phyloP scores from a whole-genome alignment of 2,797 vertebrate species.

The Spinibarbus caldwelli region DNA sequence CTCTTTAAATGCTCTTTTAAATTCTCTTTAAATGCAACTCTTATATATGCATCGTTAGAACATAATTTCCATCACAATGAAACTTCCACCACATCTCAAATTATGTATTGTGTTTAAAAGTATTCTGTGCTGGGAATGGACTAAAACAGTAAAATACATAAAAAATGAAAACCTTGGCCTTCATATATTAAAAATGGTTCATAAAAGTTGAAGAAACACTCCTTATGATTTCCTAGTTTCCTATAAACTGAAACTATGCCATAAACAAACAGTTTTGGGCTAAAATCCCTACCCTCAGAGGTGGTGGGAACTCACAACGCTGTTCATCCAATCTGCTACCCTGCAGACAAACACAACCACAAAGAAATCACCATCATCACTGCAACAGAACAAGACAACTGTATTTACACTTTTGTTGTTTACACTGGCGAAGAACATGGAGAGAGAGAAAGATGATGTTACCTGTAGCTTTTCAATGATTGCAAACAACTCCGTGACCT shows the following conservation, averaged over 20 bases:
- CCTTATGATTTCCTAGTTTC: conserved; percentile 49
- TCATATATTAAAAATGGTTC: neutral
- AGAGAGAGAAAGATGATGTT: conserved; percentile 51
- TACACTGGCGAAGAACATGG: conserved; percentile 44
- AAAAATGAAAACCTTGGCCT: neutral
- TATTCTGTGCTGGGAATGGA: neutral
- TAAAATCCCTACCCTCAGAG: conserved; percentile 74
- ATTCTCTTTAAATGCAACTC: too few species aligned
- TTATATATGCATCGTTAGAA: neutral
- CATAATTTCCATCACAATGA: neutral
- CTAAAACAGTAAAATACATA: neutral
- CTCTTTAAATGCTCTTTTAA: too few species aligned
- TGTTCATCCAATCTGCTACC: conserved; percentile 84
- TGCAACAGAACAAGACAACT: conserved; percentile 50
- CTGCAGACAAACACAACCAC: conserved; percentile 67
- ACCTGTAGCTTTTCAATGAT: conserved; percentile 87
- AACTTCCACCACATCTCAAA: neutral
- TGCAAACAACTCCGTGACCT: conserved; percentile 84
- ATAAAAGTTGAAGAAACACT: neutral
- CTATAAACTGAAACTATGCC: conserved; percentile 49
- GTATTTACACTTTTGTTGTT: conserved; percentile 21
- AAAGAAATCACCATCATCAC: conserved; percentile 16
- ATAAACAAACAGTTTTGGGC: neutral
- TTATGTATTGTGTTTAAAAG: neutral
- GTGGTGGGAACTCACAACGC: conserved; percentile 81